Evolutionary conservation across 1,140 invertebrate species (phyloP).

Genomic region (Littorina saxatilis): DNA sequence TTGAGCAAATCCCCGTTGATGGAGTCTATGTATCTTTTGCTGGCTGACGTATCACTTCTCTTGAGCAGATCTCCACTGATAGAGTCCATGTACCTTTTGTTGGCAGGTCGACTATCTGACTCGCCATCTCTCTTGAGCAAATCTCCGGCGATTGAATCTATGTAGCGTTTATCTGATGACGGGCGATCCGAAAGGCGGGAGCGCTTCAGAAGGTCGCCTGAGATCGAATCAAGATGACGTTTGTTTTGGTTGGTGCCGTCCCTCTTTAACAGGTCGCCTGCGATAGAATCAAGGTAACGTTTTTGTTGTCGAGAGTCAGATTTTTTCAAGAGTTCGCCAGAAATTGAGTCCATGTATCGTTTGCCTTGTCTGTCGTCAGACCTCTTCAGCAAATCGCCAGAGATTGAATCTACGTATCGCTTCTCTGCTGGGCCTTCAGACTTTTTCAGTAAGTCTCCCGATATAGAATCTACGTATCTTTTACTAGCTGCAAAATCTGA

Average conservation of each 20-base stretch:
- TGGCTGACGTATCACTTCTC: neutral
- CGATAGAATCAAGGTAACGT: constrained; percentile 19
- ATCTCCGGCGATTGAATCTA: neutral
- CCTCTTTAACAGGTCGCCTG: constrained; percentile 9
- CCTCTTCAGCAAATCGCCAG: constrained; percentile 28
- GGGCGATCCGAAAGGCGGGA: neutral
- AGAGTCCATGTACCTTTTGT: constrained; percentile 13
- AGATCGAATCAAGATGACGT: constrained; percentile 20
- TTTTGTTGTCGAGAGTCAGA: neutral
- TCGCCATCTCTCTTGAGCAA: too few relatives aligned
- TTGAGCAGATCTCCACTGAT: neutral
- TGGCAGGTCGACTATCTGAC: neutral
- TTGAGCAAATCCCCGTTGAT: constrained; percentile 33
- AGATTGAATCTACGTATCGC: constrained; percentile 39
- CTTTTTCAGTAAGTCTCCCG: constrained; percentile 29
- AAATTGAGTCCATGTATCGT: constrained; percentile 33
- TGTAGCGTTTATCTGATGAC: neutral
- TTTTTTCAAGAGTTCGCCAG: constrained; percentile 25
- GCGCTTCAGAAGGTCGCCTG: constrained; percentile 5
- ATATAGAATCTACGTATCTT: constrained; percentile 36
- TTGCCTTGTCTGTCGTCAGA: neutral
- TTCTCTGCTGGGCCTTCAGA: neutral
- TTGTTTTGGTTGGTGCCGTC: neutral
- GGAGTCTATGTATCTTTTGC: constrained; percentile 11
- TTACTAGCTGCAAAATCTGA: constrained; percentile 4